These are phyloP conservation scores for Chascanopsetta lugubris DNA, from an alignment of 2,113 vertebrate genomes.

Conservation along the genomic window DNA sequence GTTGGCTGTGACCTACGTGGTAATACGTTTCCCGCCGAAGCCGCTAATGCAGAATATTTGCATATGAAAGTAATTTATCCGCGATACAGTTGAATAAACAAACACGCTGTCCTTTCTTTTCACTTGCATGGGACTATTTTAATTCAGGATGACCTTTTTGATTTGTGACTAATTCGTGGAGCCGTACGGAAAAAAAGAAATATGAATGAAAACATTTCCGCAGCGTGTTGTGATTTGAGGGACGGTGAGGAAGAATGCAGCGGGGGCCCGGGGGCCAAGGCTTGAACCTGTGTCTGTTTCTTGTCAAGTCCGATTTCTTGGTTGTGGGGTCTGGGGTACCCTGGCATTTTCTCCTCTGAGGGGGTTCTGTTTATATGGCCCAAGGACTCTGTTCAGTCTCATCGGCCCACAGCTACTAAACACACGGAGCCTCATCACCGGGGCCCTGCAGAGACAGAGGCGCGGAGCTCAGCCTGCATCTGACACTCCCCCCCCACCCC, in stretches of 20 bases:
- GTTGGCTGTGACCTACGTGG: background rate
- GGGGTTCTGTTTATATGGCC: slow-evolving; percentile 74
- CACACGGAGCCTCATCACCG: slow-evolving; percentile 38
- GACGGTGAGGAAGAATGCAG: slow-evolving; percentile 64
- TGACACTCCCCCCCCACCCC: no score
- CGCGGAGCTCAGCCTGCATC: background rate
- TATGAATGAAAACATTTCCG: slow-evolving; percentile 53
- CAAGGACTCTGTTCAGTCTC: slow-evolving; percentile 73
- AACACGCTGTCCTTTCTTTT: background rate
- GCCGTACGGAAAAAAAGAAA: slow-evolving; percentile 37
- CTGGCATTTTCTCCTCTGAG: slow-evolving; percentile 72
- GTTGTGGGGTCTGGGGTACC: slow-evolving; percentile 51
- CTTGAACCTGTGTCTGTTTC: slow-evolving; percentile 74
- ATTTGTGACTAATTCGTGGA: slow-evolving; percentile 49
- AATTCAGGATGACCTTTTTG: slow-evolving; percentile 27
- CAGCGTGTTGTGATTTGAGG: slow-evolving; percentile 39
- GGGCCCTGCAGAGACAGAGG: slow-evolving; percentile 15
- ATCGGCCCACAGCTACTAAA: slow-evolving; percentile 61
- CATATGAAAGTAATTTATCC: slow-evolving; percentile 20
- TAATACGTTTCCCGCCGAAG: background rate
- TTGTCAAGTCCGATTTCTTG: slow-evolving; percentile 75
- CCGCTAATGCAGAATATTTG: slow-evolving; percentile 15
- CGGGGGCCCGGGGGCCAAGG: slow-evolving; percentile 68
- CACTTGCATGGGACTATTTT: slow-evolving; percentile 8
- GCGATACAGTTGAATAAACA: slow-evolving; percentile 18